Base-by-base conservation (phyloP, 1,140 invertebrate genomes). In the Eulimnadia texana region DNA sequence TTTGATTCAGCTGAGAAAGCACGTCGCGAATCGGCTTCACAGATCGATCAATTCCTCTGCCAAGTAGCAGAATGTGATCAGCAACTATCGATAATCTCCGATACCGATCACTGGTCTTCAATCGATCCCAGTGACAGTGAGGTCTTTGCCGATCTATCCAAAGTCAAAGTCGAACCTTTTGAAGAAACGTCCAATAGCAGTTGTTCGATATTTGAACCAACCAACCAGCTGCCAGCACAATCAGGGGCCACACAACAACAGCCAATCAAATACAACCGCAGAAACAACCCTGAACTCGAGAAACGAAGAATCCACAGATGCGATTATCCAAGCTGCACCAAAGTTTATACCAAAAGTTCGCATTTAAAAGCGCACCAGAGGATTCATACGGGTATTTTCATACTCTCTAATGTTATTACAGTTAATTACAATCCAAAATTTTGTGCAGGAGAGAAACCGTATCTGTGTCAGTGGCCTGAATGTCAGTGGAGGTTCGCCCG, bases 311-410 rank as follows among this genome's bases (percentile, higher is more conserved):
- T 95, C 65, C 93, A 96, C 73, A 91, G 90, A 72, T 97, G 93
- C 77, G 86, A 93, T 77, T 96, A 91, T 73, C 83, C 90, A 68
- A 93, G 93, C 70, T 98, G 95, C 76, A 86, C 85, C 68, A 98
- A 98, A 79, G 93, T 97, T 50, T 98, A 98, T 76, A 98, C 94
- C 53, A 98, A 98, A 80, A 95, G 91, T 76, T 98, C 93, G 65
- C 95, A 98, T 76, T 79, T 98, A 11, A 98, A 98, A 77, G 94
- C 94, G 59, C 95, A 98, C 78, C 90, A 97, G 75, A 80, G 95
- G 71, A 94, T 96, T 75, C 94, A 98, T 72, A 97, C 93, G 77
- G 94, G 94, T 97, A 80, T 84, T 79, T 57, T 9, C 16, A 42
- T 16, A 42, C 6, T 42, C 33, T 42, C 6, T 42, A 6, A 42